Conservation (phyloP, 2,797 vertebrate species). For the Rachycentron canadum region DNA sequence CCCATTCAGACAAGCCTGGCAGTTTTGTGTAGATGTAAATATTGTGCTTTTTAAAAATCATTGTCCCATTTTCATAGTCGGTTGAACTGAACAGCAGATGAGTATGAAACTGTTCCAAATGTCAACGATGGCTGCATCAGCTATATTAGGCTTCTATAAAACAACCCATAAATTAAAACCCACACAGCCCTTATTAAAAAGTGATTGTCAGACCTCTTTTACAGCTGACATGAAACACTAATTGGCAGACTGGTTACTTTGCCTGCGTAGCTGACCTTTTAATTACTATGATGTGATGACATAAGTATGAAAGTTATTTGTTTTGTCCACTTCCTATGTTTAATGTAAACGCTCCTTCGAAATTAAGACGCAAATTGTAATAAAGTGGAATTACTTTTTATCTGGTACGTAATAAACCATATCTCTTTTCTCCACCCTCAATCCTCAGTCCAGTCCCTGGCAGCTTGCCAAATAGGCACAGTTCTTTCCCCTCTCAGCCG, state of each 20-base stretch:
- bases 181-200: slow-evolving; percentile 40
- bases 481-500: neutral
- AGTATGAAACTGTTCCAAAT: neutral
- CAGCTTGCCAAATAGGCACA: slow-evolving; percentile 23
- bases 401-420: neutral
- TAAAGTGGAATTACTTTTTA: neutral
- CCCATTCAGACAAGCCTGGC: neutral
- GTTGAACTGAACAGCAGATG: slow-evolving; percentile 18
- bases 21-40: neutral
- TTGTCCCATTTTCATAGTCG: neutral
- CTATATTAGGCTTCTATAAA: slow-evolving; percentile 12
- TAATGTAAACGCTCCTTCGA: neutral
- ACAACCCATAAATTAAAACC: slow-evolving; percentile 13
- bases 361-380: neutral
- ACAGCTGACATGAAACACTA: slow-evolving; percentile 51
- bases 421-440: neutral
- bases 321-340: slow-evolving; percentile 17
- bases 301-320: slow-evolving; percentile 16
- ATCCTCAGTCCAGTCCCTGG: neutral
- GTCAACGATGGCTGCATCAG: slow-evolving; percentile 6
- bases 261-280: slow-evolving; percentile 27
- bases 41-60: neutral
- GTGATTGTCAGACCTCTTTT: slow-evolving; percentile 44
- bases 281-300: slow-evolving; percentile 40
- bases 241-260: slow-evolving; percentile 20